Conservation (phyloP, 2,797 vertebrate species). For the Mormyrus hasselquistii region DNA sequence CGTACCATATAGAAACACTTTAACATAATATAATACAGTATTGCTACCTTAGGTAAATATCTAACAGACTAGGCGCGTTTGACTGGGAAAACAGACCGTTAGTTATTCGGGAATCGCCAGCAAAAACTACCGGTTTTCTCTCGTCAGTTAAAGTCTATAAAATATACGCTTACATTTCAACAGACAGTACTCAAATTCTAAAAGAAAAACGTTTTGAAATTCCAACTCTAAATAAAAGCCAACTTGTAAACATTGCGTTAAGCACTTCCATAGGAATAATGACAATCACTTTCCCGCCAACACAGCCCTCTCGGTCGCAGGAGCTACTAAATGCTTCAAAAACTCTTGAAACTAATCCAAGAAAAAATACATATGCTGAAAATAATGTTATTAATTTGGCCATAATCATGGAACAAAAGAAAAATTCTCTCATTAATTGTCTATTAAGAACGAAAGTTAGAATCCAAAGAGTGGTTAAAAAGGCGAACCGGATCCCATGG, state of each 20-base stretch:
- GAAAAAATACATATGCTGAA: neutral
- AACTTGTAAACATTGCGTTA: neutral
- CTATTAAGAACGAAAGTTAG: neutral
- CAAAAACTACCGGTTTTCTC: neutral
- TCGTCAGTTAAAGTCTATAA: neutral
- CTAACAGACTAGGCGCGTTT: neutral
- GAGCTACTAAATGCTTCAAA: neutral
- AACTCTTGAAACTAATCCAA: neutral
- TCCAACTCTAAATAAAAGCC: neutral
- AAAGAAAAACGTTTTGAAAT: neutral
- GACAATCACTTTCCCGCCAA: conserved; percentile 16
- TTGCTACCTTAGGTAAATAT: neutral
- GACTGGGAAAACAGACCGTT: neutral
- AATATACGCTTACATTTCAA: neutral
- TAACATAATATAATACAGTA: neutral
- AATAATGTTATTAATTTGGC: neutral
- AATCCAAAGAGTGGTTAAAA: neutral
- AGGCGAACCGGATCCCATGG: neutral
- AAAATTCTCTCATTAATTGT: neutral
- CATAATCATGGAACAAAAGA: neutral
- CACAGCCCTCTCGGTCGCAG: neutral
- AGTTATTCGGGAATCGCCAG: neutral
- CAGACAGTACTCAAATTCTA: neutral
- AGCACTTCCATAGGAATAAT: neutral
- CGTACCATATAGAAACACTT: neutral